phyloP scores from a whole-genome alignment of 2,888 invertebrate genomes.

The Chrysolina haemoptera region DNA sequence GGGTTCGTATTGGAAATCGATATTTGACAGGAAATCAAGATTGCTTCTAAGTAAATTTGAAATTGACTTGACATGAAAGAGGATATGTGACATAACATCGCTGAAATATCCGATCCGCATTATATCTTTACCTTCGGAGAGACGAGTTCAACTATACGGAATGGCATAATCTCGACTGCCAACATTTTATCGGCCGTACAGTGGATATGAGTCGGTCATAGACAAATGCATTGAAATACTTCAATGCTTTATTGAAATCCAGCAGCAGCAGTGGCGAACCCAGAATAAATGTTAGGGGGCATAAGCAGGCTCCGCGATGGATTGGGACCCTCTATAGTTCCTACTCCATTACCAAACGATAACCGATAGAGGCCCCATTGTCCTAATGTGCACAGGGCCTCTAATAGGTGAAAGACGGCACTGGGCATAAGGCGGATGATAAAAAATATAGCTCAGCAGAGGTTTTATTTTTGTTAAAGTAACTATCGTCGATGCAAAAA shows the following conservation, averaged over 20 bases:
- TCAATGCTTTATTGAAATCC: background rate
- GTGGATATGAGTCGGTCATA: background rate
- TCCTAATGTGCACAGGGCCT: too few species aligned
- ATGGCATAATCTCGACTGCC: background rate
- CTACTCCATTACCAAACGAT: too few species aligned
- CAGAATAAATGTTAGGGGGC: too few species aligned
- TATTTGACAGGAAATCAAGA: background rate
- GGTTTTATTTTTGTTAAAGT: too few species aligned
- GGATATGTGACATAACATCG: background rate
- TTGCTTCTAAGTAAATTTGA: background rate
- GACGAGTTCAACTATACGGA: conserved; percentile 1
- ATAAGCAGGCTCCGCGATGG: too few species aligned
- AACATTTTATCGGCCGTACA: background rate
- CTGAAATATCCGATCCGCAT: background rate
- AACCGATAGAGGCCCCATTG: too few species aligned
- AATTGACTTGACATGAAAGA: background rate
- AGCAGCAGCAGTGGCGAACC: too few species aligned
- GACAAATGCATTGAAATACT: background rate
- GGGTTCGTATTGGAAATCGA: background rate
- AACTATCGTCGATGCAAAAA: too few species aligned
- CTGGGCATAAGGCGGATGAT: too few species aligned
- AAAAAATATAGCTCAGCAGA: too few species aligned
- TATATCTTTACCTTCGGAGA: background rate
- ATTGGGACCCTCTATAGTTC: too few species aligned
- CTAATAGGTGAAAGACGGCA: too few species aligned